A percentile compares a stretch with the other conserved stretches of the same genome.
Evolutionary conservation across 2,888 invertebrate species (phyloP).

Genomic region (Drosophila imparisetae): DNA sequence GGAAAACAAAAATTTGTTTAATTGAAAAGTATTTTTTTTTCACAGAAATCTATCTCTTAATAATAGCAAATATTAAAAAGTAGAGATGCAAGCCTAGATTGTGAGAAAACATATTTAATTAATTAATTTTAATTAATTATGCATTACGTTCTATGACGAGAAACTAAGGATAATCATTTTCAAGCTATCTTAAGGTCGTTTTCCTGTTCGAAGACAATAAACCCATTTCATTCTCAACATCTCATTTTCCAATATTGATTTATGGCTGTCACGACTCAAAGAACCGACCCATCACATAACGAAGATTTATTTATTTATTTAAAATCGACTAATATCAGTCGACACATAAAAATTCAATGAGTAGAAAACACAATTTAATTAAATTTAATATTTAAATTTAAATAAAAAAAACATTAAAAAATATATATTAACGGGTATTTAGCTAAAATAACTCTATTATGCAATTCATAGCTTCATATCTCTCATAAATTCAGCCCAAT

Average conservation of each 20-base stretch:
- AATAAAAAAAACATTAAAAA: neutral
- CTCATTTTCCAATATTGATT: neutral
- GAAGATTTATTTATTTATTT: too few species aligned
- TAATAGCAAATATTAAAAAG: neutral
- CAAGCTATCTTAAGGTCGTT: neutral
- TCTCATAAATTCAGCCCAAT: too few species aligned
- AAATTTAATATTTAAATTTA: neutral
- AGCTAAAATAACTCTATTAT: neutral
- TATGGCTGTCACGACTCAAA: neutral
- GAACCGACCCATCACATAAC: neutral
- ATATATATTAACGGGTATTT: neutral
- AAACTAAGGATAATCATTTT: neutral
- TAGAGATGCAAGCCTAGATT: neutral
- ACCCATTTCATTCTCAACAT: conserved; percentile 1
- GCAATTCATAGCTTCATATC: neutral
- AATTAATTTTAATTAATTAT: neutral
- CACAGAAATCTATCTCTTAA: neutral
- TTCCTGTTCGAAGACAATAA: neutral
- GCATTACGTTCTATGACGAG: neutral
- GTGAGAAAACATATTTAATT: neutral
- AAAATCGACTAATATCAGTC: too few species aligned
- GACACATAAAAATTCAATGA: too few species aligned
- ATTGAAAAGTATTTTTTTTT: neutral
- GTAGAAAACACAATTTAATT: too few species aligned
- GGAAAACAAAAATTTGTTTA: neutral